Base-by-base conservation (phyloP, 2,888 invertebrate species). In the Ganaspis brasiliensis region DNA sequence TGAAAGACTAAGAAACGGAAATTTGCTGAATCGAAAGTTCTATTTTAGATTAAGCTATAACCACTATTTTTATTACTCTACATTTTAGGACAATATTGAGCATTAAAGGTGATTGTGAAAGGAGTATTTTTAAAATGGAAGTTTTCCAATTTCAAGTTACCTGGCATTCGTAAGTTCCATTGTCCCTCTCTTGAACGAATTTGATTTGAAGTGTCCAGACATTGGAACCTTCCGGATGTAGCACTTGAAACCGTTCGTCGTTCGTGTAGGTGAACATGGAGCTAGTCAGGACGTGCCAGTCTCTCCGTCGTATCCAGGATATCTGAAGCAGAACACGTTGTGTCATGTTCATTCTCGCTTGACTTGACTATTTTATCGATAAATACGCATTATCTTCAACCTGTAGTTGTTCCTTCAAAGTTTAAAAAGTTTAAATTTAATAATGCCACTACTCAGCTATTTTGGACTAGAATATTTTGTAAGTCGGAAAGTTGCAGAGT, bases 131-230 rank as follows among this genome's bases (percentile, higher is more conserved):
- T 63, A 1, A 19, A 14, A 21, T 10, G 63, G 12, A 63, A 63
- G 19, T 40, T 63, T 61, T 61, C 35, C 35, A 35, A 61, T 61
- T 61, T 35, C 16, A 35, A 35, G 76, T 93, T 92, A 98, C 97
- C 95, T 98, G 97, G 92, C 97, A 97, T 92, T 97, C 97, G 92
- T 98, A 98, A 80, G 97, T 97, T 85, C 98, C 98, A 90, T 97
- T 97, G 93, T 98, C 98, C 89, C 97, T 94, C 89, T 96, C 96
- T 92, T 98, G 97, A 83, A 98, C 97, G 92, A 97, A 98, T 92
- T 98, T 98, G 92, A 98, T 97, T 93, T 98, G 97, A 85, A 98
- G 93, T 72, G 97, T 97, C 98, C 98, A 98, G 92, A 97, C 97
- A 92, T 98, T 97, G 40, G 97, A 96, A 73, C 97, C 96, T 89